phyloP scores from a whole-genome alignment of 1,140 invertebrate genomes.

The Sesamia nonagrioides region DNA sequence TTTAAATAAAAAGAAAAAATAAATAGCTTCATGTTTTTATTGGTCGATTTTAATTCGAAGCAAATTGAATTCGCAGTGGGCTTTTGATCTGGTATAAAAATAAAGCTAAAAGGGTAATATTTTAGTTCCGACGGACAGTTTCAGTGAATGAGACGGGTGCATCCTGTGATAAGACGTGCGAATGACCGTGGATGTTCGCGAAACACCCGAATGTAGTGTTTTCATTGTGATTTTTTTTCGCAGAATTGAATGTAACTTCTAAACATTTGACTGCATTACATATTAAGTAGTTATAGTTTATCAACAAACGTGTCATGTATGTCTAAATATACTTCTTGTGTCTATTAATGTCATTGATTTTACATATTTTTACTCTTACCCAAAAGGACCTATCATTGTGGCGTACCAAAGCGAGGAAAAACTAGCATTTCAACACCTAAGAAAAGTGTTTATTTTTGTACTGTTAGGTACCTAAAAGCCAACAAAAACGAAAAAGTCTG shows the following conservation, averaged over 20 bases:
- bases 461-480: too few species aligned
- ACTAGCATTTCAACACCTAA: too few species aligned
- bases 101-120: conserved; percentile 32
- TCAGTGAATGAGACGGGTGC: conserved; percentile 49
- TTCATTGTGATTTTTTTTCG: neutral
- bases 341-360: too few species aligned
- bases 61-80: neutral
- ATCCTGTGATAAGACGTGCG: conserved; percentile 67
- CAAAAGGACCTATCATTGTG: too few species aligned
- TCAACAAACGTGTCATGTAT: neutral
- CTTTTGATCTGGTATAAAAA: conserved; percentile 9
- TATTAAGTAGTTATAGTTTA: neutral
- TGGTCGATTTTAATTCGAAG: neutral
- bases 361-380: too few species aligned
- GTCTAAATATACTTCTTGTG: neutral
- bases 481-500: too few species aligned
- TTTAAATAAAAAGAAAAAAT: too few species aligned
- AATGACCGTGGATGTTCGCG: conserved; percentile 61
- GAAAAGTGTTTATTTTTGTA: too few species aligned
- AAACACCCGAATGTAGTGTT: conserved; percentile 46
- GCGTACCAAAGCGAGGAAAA: too few species aligned
- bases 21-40: too few species aligned
- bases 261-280: neutral
- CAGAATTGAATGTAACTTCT: neutral
- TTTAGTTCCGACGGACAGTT: conserved; percentile 51